phyloP scores from a whole-genome alignment of 2,797 vertebrate species.

The Enteromius thamalakanensis region DNA sequence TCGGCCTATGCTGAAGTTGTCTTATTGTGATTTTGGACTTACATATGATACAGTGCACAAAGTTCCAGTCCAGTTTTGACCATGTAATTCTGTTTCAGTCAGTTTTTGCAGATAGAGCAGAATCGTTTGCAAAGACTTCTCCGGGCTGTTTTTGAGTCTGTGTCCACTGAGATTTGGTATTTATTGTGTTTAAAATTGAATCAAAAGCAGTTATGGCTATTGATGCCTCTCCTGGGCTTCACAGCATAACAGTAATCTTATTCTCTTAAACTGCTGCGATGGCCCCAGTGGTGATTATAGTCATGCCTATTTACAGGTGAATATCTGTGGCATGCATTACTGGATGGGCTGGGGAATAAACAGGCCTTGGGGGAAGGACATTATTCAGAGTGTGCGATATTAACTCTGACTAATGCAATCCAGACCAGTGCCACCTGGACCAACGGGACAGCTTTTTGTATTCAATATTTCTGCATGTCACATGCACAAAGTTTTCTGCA shows the following conservation, averaged over 20 bases:
- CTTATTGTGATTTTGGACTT: constrained; percentile 1
- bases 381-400: constrained; percentile 31
- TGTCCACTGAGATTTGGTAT: constrained; percentile 48
- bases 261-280: constrained; percentile 50
- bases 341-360: constrained; percentile 26
- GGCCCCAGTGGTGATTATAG: constrained; percentile 48
- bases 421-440: constrained; percentile 39
- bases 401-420: constrained; percentile 41
- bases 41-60: neutral
- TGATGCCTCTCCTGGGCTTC: constrained; percentile 41
- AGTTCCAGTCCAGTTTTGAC: neutral
- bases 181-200: constrained; percentile 51
- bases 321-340: constrained; percentile 34
- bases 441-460: constrained; percentile 30
- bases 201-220: constrained; percentile 52
- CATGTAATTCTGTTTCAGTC: neutral
- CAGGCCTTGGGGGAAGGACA: constrained; percentile 25
- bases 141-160: constrained; percentile 17
- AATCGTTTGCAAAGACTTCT: neutral
- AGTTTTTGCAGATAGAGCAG: neutral
- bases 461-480: constrained; percentile 7
- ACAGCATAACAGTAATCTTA: constrained; percentile 48
- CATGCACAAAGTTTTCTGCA: neutral
- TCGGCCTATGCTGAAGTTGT: neutral
- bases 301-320: constrained; percentile 59